phyloP scores from a whole-genome alignment of 2,888 invertebrate genomes.

The Acleris cristana region DNA sequence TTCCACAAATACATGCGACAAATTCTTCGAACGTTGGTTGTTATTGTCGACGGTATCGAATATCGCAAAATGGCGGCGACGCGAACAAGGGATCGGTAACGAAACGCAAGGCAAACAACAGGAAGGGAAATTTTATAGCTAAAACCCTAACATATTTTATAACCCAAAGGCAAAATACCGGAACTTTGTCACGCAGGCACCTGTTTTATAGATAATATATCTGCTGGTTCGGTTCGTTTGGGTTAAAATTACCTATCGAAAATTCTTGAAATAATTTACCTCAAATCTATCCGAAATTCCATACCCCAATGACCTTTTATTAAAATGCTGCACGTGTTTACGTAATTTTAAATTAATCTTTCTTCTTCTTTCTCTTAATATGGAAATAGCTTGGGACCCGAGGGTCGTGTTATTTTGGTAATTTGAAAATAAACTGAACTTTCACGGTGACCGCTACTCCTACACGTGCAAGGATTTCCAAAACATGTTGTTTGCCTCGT shows the following conservation, averaged over 20 bases:
- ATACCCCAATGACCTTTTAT: background rate
- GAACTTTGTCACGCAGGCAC: conserved; percentile 42
- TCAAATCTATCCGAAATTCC: background rate
- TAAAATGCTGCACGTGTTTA: background rate
- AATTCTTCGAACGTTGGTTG: conserved; percentile 45
- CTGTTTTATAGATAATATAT: conserved; percentile 27
- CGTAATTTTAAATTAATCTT: background rate
- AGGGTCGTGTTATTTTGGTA: too few species aligned
- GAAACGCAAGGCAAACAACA: conserved; percentile 54
- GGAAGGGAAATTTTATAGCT: conserved; percentile 55
- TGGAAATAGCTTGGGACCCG: too few species aligned
- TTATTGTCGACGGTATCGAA: conserved; percentile 62
- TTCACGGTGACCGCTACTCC: too few species aligned
- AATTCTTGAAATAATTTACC: conserved; percentile 3
- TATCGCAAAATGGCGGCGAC: conserved; percentile 56
- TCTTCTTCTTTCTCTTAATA: too few species aligned
- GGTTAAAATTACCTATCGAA: conserved; percentile 19
- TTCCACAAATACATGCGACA: conserved; percentile 22
- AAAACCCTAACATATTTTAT: conserved; percentile 60
- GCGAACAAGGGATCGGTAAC: conserved; percentile 51
- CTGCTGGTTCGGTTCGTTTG: conserved; percentile 21
- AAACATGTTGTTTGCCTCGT: too few species aligned
- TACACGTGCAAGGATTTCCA: too few species aligned
- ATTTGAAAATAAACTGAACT: too few species aligned
- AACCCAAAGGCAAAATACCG: conserved; percentile 50